Evolutionary conservation across 2,888 invertebrate genomes (phyloP).

Genomic region (Eretmocerus hayati): DNA sequence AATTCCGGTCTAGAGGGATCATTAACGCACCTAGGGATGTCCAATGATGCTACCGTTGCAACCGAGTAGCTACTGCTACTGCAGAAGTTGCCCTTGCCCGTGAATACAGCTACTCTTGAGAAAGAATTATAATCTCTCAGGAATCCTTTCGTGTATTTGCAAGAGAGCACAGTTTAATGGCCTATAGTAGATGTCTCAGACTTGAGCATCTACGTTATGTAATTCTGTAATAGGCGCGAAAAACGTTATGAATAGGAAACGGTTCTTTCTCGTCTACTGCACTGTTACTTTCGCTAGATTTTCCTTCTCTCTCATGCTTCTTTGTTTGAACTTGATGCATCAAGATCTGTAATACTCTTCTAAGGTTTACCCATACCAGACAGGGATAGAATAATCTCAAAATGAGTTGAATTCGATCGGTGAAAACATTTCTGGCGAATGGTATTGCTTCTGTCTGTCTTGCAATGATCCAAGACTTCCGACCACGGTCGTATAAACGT

Average conservation of each 20-base stretch:
- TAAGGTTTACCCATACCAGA: too few species aligned
- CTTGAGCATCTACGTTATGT: conserved; percentile 5
- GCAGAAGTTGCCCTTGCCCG: too few species aligned
- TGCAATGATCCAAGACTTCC: too few species aligned
- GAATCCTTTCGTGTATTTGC: conserved; percentile 6
- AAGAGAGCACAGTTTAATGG: not conserved
- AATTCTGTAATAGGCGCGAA: conserved; percentile 12
- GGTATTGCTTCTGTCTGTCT: too few species aligned
- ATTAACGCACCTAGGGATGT: conserved; percentile 12
- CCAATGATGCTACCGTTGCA: not conserved
- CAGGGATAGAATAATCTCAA: too few species aligned
- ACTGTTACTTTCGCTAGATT: not conserved
- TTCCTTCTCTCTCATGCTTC: not conserved
- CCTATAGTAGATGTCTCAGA: not conserved
- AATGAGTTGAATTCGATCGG: too few species aligned
- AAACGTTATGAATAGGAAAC: conserved; percentile 19
- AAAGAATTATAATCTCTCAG: conserved; percentile 2
- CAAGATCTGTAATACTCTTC: too few species aligned
- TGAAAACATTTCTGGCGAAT: too few species aligned
- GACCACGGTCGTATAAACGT: too few species aligned
- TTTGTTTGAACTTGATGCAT: too few species aligned
- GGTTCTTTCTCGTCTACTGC: conserved; percentile 4
- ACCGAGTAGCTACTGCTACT: too few species aligned
- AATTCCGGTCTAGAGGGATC: conserved; percentile 9
- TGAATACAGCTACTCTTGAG: not conserved